Evolutionary conservation across 2,113 vertebrate species (phyloP), one percentile per base, ranked within the genome.

Genomic region (Fregetta grallaria): DNA sequence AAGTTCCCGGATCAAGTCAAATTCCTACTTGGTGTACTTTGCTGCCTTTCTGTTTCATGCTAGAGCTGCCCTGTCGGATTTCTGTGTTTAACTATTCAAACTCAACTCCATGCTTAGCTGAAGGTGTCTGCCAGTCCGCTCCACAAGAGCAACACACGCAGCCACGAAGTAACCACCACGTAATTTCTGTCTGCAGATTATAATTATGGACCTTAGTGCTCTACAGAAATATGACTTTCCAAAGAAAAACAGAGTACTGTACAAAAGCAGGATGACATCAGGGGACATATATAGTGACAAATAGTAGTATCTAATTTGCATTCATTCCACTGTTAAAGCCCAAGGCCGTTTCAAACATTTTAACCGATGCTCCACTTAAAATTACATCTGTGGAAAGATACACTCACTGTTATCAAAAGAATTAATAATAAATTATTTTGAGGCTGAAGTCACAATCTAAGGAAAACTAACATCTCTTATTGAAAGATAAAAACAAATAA

Each of bases 181-280:
- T 53, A 55, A 86, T 79, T 96, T 94, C 44, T n/a, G 72, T 21
- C 58, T 73, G 70, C 47, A 96, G 55, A 45, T 85, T 71, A 4
- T 27, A 88, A 86, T 81, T 95, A 83, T 7, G 62, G 88, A 71
- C 15, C 26, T 8, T 7, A 40, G 77, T 55, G 68, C 74, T 84
- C 90, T 30, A 50, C 45, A 79, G 90, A 98, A 96, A 96, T 68
- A 94, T 1, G 5, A 91, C 81, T 80, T 96, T 68, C 76, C 74
- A 92, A 96, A 92, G 86, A 70, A 97, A 97, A 97, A 74, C 29
- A 87, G 26, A 2, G 25, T 49, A 15, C 4, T 61, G 22, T 45
- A 59, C 49, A 92, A 96, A 94, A 92, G 68, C 70, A 47, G 12
- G 68, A 92, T 97, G 96, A 96, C 96, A 96, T 96, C 96, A 97